Base-by-base conservation (phyloP, 2,888 invertebrate species). In the Pomacea canaliculata region DNA sequence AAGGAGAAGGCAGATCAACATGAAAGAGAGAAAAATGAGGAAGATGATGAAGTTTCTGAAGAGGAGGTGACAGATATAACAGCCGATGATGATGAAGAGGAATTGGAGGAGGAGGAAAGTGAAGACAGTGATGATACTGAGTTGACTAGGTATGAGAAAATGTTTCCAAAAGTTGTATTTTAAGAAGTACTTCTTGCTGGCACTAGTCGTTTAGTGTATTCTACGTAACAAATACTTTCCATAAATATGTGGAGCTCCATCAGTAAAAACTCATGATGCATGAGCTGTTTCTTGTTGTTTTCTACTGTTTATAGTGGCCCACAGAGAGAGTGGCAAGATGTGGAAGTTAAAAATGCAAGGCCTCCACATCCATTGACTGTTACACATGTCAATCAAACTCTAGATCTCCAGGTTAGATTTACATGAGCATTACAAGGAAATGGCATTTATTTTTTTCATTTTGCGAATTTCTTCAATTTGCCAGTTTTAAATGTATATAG, bases 351-450 rank as follows among this genome's bases (percentile, higher is more conserved):
- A 63, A 85, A 86, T 80, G 87, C 88, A 18, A 81, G 83, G 66
- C 85, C 89, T 48, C 91, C 90, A 18, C 84, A 85, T 78, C 88
- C 89, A 12, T 81, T 90, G 48, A 89, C 89, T 27, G 85, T 90
- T n/a, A 91, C 91, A 23, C 89, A 90, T 82, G 87, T 91, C 70
- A 90, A 90, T 77, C 91, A 91, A 77, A 89, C 90, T 19, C 78
- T 83, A 59, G 89, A 89, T 77, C 80, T 91, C 49, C 83, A 84
- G 83, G 89, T 88, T 79, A 80, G 77, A 68, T 37, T 5, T 5
- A 37, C 37, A 5, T 37, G 37, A 37, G 37, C 5, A 3, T 37
- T 37, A 37, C 4, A 37, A 37, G 37, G 4, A 37, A 5, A 37
- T 37, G 37, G 37, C 37, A 37, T 37, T 37, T 5, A 37, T 37